Evolutionary conservation across 2,888 invertebrate genomes (phyloP), one percentile per base, ranked within the genome.

Genomic region (Limenitis arthemis): DNA sequence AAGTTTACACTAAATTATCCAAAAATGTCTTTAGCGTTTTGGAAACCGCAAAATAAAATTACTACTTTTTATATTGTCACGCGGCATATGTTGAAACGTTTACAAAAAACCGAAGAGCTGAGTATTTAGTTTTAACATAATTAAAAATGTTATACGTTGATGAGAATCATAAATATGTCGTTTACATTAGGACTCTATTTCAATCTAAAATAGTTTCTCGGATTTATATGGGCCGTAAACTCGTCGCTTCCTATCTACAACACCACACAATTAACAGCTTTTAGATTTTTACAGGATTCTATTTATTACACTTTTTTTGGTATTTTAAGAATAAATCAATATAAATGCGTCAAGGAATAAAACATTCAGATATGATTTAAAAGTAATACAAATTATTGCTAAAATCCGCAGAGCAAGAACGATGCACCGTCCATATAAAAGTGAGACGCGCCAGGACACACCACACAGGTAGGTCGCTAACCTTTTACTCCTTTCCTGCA

Each of bases 31-130:
- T 70, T 72, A 67, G 68, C 68, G 62, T 76, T 82, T 80, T 63
- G 73, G 73, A 68, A 75, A 84, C 81, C 82, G 67, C 81, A 78
- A 56, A 62, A 76, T 72, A 72, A 75, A 83, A 80, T 83, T 81
- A 70, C 82, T 63, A 65, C 62, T 66, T 68, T 76, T 73, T 70
- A 75, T 69, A 71, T 68, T 75, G 79, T 75, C 81, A 72, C 77
- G 72, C 75, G 77, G 73, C 77, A 61, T 64, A 65, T 63, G 62
- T 63, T 64, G 62, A 60, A 65, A 67, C 72, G n/a, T n/a, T n/a
- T n/a, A n/a, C n/a, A n/a, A 73, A 69, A 73, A 71, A 75, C 73
- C 69, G 63, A 64, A 20, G 20, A 3, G 4, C 20, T 20, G 20
- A 20, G 20, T 3, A 20, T 20, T 20, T 20, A 20, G 38, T 46